Percentiles rank a stretch among this genome's conserved stretches.
Evolutionary conservation across 2,113 vertebrate species (phyloP).

Genomic region (Hoplias malabaricus): DNA sequence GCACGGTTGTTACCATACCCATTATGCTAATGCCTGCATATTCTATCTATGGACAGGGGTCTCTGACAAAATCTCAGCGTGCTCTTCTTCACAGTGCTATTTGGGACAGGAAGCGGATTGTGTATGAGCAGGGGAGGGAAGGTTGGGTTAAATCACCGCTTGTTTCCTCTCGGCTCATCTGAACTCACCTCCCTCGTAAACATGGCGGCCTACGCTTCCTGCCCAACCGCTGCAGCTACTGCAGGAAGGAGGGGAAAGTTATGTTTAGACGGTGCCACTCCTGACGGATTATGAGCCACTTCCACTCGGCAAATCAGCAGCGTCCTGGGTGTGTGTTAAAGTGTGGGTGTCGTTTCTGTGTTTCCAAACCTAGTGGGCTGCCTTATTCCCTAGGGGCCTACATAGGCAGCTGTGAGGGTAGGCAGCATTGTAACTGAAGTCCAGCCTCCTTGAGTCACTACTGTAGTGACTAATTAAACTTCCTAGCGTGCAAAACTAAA

Average conservation of each 20-base stretch:
- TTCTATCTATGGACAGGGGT: too few species aligned
- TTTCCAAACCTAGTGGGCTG: too few species aligned
- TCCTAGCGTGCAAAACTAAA: too few species aligned
- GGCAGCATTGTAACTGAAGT: too few species aligned
- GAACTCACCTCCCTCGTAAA: not conserved
- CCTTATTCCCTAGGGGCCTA: too few species aligned
- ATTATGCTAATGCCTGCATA: too few species aligned
- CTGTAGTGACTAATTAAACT: too few species aligned
- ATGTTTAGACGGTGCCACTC: slow-evolving; percentile 54
- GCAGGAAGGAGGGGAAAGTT: slow-evolving; percentile 22
- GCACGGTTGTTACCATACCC: too few species aligned
- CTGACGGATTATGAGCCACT: slow-evolving; percentile 54
- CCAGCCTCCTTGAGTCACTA: too few species aligned
- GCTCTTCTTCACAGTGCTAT: not conserved
- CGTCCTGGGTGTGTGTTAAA: slow-evolving; percentile 31
- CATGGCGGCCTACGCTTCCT: not conserved
- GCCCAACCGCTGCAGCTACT: not conserved
- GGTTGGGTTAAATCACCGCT: not conserved
- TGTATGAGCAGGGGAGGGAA: not conserved
- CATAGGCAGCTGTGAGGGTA: too few species aligned
- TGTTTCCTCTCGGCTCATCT: not conserved
- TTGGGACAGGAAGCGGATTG: slow-evolving; percentile 8
- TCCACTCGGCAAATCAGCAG: slow-evolving; percentile 46
- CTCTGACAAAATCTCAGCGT: not conserved
- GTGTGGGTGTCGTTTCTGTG: slow-evolving; percentile 52